These are phyloP conservation scores for Paracentrotus lividus DNA, from an alignment of 53 echinoderm and acorn worm species.

Conservation along the genomic window DNA sequence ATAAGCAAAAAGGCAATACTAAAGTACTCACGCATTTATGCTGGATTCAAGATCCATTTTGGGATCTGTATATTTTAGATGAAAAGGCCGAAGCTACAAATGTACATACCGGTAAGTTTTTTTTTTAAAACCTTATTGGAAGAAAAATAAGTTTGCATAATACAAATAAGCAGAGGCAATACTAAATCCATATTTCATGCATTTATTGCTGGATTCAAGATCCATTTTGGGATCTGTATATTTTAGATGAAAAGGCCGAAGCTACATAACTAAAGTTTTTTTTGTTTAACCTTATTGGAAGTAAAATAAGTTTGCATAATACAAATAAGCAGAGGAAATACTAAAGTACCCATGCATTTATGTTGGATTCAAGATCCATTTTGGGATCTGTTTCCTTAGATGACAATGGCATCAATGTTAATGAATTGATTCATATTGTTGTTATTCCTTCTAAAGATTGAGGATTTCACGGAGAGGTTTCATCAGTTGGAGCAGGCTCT, in stretches of 20 bases:
- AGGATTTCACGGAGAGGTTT: constrained; percentile 90
- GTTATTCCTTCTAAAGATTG: constrained; percentile 75
- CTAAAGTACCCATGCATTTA: too few species aligned
- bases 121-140: too few species aligned
- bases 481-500: constrained; percentile 90
- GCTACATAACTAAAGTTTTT: too few species aligned
- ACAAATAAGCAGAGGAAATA: too few species aligned
- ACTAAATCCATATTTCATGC: background rate
- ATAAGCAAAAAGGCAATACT: background rate
- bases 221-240: background rate
- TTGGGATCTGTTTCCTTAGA: too few species aligned
- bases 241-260: background rate
- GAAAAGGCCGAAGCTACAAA: too few species aligned
- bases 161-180: background rate
- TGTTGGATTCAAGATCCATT: too few species aligned
- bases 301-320: too few species aligned
- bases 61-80: background rate
- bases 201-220: background rate
- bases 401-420: background rate
- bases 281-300: too few species aligned
- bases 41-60: background rate
- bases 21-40: background rate
- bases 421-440: background rate
- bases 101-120: too few species aligned
- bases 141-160: background rate